phyloP scores from a whole-genome alignment of 2,888 invertebrate genomes.

The Drosophila ustulata region DNA sequence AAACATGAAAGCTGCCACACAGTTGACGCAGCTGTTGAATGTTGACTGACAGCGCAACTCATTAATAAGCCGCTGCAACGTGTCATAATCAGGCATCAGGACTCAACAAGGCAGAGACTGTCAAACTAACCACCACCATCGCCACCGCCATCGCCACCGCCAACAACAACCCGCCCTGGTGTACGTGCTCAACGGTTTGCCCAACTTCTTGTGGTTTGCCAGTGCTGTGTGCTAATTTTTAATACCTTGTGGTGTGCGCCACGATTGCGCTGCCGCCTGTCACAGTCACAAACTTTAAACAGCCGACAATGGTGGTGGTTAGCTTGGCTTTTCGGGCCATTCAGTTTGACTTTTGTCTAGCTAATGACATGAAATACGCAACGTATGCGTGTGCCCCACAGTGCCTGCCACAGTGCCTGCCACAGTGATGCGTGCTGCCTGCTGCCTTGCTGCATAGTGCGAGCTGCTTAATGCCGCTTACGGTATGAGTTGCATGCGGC shows the following conservation, averaged over 20 bases:
- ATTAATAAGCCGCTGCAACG: constrained; percentile 43
- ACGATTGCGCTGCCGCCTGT: constrained; percentile 37
- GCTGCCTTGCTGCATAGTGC: neutral
- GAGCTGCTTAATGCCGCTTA: constrained; percentile 25
- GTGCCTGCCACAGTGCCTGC: neutral
- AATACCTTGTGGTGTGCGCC: constrained; percentile 52
- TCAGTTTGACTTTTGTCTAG: constrained; percentile 35
- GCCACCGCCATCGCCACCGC: neutral
- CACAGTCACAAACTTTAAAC: constrained; percentile 40
- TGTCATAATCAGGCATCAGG: constrained; percentile 42
- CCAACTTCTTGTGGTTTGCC: constrained; percentile 46
- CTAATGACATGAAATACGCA: constrained; percentile 39
- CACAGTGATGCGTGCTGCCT: neutral
- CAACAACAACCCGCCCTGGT: neutral
- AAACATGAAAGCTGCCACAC: constrained; percentile 14
- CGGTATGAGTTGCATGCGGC: constrained; percentile 13
- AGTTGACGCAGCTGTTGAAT: constrained; percentile 19
- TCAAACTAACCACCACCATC: constrained; percentile 13
- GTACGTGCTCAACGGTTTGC: constrained; percentile 22
- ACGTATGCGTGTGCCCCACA: constrained; percentile 15
- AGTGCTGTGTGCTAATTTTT: constrained; percentile 53
- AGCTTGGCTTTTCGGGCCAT: neutral
- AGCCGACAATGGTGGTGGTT: constrained; percentile 3
- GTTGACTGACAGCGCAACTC: constrained; percentile 39
- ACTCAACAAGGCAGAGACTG: constrained; percentile 9